Evolutionary conservation across 2,888 invertebrate species (phyloP).

Genomic region (Trileptium ribeirensis): DNA sequence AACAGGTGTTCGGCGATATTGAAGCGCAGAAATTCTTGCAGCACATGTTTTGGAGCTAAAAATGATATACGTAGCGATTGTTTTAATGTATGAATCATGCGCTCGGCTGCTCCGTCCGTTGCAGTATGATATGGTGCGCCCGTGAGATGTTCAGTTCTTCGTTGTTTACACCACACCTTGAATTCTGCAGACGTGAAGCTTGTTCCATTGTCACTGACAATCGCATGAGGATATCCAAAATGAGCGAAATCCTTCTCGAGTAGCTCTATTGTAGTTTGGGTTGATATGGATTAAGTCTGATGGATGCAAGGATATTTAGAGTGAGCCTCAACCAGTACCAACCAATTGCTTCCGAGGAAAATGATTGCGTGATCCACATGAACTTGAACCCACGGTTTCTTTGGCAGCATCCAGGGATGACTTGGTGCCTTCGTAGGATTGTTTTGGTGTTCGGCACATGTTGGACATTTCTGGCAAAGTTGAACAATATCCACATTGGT

Average conservation of each 20-base stretch:
- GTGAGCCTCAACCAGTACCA: background rate
- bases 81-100: constrained; percentile 36
- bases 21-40: constrained; percentile 29
- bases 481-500: constrained; percentile 4
- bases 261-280: constrained; percentile 30
- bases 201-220: constrained; percentile 39
- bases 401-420: constrained; percentile 41
- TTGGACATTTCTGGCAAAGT: background rate
- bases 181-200: constrained; percentile 26
- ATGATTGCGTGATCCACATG: constrained; percentile 42
- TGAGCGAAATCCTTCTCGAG: constrained; percentile 33
- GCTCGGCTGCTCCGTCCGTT: constrained; percentile 25
- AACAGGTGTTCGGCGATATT: constrained; percentile 4
- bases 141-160: constrained; percentile 20
- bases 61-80: constrained; percentile 25
- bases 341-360: constrained; percentile 24
- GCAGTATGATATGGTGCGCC: constrained; percentile 38
- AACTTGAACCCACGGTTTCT: constrained; percentile 39
- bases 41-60: constrained; percentile 24
- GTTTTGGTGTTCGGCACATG: constrained; percentile 16
- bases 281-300: background rate
- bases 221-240: constrained; percentile 34
- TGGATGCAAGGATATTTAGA: constrained; percentile 16
- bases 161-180: background rate
- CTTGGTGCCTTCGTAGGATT: constrained; percentile 29